Evolutionary conservation across 2,113 vertebrate species (phyloP), one percentile per base, ranked within the genome.

Genomic region (Ovibos moschatus): DNA sequence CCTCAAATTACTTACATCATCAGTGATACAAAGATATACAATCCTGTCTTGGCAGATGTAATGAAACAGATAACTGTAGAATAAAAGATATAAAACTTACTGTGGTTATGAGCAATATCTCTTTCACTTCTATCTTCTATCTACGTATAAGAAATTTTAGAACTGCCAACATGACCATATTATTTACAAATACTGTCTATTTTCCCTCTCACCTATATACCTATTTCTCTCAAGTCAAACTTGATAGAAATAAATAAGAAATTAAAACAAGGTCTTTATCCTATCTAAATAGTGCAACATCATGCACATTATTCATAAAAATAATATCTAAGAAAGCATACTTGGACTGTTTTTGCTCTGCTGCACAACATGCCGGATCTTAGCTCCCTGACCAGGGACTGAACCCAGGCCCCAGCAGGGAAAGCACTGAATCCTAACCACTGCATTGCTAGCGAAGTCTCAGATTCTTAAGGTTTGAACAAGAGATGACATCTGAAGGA

Each of bases 11-110:
- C 99, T 99, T 98, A 99, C 99, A 95, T 99, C 99, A 94, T 99
- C 99, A 45, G 99, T 99, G 98, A 99, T 99, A 98, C 99, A 99
- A 97, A 99, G 99, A 99, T 99, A 99, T 85, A 99, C 99, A 95
- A 99, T 99, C 98, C 99, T 99, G 99, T 99, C 99, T 97, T 99
- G 99, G 98, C 99, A 99, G 99, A 99, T 99, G 98, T 99, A 99
- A 98, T 99, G 99, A 98, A 99, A 99, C 81, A 99, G 99, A 89
- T 99, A 99, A 98, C 99, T 99, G 98, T 74, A 96, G 98, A 98
- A 92, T 91, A 94, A 98, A 98, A 89, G 78, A 97, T 97, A 96
- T 84, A 97, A 45, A 71, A 87, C 57, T 96, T 58, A 97, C 51
- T 97, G 53, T 94, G 67, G 62, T 97, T 97, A 96, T 88, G 58